Evolutionary conservation across 2,113 vertebrate species (phyloP), one percentile per base, ranked within the genome.

Genomic region (Centropus bengalensis): DNA sequence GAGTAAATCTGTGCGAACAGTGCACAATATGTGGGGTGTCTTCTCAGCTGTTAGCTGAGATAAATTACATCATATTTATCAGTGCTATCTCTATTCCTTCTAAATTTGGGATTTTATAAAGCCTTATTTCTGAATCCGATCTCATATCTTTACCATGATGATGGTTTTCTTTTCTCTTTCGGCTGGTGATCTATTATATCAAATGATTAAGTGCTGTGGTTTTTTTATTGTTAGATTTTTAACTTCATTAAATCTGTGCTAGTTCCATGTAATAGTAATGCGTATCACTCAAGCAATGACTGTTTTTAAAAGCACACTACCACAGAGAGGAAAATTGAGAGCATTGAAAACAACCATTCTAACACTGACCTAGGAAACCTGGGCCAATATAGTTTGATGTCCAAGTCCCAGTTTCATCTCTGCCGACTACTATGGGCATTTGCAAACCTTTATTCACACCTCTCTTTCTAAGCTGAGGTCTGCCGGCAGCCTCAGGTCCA

Each of bases 1-100:
- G 66, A 77, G 55, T 94, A 94, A 96, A 95, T 93, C 88, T 81
- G 44, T 59, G 56, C 36, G 75, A 91, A 93, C 23, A n/a, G 55
- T 7, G 23, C 56, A 77, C 23, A 30, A 45, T 66, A 55, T 52
- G 26, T 52, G 32, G 28, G 90, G 44, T 68, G 60, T 28, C 16
- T 90, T 68, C 76, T 88, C 32, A 86, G 38, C 38, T 86, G 59
- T 47, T 12, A 80, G 38, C 38, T 64, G 83, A 33, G 44, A 56
- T 28, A 88, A 81, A 91, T 30, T 8, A 60, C 68, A 86, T 33
- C 38, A 67, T 52, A 59, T 55, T 84, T 90, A 26, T 60, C 38
- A 30, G 2, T 71, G 47, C 10, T 54, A 42, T 68, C 60, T 92
- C 28, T 60, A 70, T 59, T 90, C 6, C 44, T 78, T 74, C n/a